Conservation (phyloP, 2,113 vertebrate genomes). For the Odontesthes bonariensis region DNA sequence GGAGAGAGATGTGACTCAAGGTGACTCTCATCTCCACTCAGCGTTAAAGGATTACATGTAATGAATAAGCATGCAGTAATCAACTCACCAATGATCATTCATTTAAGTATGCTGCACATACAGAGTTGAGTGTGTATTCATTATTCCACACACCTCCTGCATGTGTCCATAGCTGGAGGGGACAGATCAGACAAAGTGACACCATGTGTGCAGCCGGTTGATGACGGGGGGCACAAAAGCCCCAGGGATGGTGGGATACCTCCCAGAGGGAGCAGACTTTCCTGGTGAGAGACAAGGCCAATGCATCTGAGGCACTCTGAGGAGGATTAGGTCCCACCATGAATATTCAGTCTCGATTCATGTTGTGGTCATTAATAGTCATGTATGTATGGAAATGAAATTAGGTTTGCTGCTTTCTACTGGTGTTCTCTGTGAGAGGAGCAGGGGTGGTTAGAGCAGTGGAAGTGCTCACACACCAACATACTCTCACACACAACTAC, state of each 20-base stretch:
- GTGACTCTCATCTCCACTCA: neutral
- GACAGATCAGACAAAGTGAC: constrained; percentile 25
- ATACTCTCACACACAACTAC: too few relatives aligned
- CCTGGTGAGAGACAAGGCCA: neutral
- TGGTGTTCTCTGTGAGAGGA: neutral
- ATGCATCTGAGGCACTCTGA: neutral
- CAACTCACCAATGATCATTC: constrained; percentile 28
- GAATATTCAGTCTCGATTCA: constrained; percentile 51
- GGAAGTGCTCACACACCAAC: too few relatives aligned
- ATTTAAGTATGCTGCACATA: too few relatives aligned
- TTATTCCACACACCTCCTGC: constrained; percentile 4
- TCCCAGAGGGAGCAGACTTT: constrained; percentile 8
- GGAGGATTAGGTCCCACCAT: constrained; percentile 47
- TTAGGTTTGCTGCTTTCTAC: neutral
- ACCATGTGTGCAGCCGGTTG: constrained; percentile 23
- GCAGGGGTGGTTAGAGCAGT: too few relatives aligned
- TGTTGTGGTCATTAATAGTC: constrained; percentile 43
- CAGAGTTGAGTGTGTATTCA: neutral
- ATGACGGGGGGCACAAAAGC: neutral
- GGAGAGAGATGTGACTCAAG: too few relatives aligned
- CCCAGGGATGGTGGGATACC: neutral
- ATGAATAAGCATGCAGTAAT: constrained; percentile 43
- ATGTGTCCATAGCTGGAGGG: constrained; percentile 31
- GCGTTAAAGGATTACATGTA: constrained; percentile 31
- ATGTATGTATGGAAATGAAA: constrained; percentile 36